These are phyloP conservation scores for Phyllopteryx taeniolatus DNA, from an alignment of 2,113 vertebrate species.

Conservation along the genomic window DNA sequence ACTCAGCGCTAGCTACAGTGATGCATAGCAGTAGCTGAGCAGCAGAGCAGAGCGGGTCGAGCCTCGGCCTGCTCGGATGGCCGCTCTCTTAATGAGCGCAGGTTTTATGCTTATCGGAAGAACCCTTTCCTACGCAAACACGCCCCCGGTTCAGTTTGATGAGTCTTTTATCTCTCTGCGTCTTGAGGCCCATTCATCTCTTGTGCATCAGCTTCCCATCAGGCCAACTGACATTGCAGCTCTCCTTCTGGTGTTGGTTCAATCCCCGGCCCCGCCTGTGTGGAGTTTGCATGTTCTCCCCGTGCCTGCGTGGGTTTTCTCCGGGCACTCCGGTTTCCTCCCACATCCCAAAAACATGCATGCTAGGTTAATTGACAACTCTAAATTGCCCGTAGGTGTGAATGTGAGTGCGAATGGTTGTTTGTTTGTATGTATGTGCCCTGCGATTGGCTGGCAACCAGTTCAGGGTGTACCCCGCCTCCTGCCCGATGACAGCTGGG, in stretches of 20 bases:
- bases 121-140: slow-evolving; percentile 19
- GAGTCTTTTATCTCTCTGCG: slow-evolving; percentile 39
- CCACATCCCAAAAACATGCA: no score
- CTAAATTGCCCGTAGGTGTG: no score
- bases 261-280: no score
- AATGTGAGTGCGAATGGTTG: no score
- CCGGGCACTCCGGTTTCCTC: no score
- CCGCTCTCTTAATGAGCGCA: slow-evolving; percentile 50
- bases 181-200: slow-evolving; percentile 39
- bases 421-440: no score
- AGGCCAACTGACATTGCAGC: neutral
- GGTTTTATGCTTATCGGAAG: slow-evolving; percentile 46
- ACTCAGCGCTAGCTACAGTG: slow-evolving; percentile 53
- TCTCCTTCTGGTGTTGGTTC: neutral
- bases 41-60: slow-evolving; percentile 26
- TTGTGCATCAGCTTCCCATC: slow-evolving; percentile 30
- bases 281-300: no score
- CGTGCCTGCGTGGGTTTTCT: no score
- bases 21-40: slow-evolving; percentile 64
- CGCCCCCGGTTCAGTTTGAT: slow-evolving; percentile 17
- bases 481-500: no score
- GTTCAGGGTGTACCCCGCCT: no score
- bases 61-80: slow-evolving; percentile 29
- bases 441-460: no score
- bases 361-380: no score